Base-by-base conservation (phyloP, 2,888 invertebrate species). In the Lomographa bimaculata region DNA sequence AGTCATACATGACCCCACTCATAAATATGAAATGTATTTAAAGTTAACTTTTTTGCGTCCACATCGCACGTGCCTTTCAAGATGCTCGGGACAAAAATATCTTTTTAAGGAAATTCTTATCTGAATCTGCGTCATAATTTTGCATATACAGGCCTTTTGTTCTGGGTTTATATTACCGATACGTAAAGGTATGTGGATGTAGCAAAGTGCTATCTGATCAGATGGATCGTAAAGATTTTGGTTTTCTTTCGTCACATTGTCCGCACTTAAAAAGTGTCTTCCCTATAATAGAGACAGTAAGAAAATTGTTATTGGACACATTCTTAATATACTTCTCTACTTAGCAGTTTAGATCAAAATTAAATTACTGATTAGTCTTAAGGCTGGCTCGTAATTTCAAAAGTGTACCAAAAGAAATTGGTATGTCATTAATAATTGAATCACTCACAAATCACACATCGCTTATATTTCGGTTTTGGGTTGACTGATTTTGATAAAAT, bases 1-100 rank as follows among this genome's bases (percentile, higher is more conserved):
- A 46, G 54, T 56, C 53, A 60, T 50, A 46, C 14, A 5, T 16
- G 10, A 20, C 41, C 23, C 10, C 21, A 34, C 58, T 54, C 46
- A 63, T 68, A 64, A 61, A 72, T 71, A 70, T 68, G 61, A 57
- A 68, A 57, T 55, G 44, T 49, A 70, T 68, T 61, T 57, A 68
- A 57, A 55, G 44, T 49, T 49, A n/a, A 34, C 43, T 28, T 48
- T 56, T 53, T 54, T 60, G 42, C 42, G 40, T 48, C 38, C 38
- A 44, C 29, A 20, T 40, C 33, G 45, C 47, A 44, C 46, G 46
- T 44, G 46, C 35, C 35, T 40, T 14, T 21, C 29, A 26, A 34
- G 25, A 1, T 10, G 18, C 8, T 24, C 20, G 26, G 9, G 7
- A 45, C 47, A 54, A 65, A 63, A 34, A 51, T 44, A 49, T 50